Percentiles rank a stretch among this genome's conserved stretches.
Conservation (phyloP, 2,888 invertebrate species). For the Acanthacorydalis orientalis region DNA sequence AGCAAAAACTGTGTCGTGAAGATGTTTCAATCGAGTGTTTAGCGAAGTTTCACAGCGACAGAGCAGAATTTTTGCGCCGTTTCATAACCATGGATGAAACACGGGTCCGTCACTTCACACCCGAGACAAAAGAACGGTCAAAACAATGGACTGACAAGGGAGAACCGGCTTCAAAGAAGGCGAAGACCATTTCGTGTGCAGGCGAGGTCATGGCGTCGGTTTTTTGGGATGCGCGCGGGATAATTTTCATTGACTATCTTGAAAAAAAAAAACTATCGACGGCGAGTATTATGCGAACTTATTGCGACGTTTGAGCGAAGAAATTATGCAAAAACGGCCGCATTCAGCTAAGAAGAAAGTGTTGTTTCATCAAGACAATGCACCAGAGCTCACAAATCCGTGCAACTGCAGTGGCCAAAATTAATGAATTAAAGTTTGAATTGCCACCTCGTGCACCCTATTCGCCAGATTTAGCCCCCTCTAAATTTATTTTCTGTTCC, state of each 20-base stretch:
- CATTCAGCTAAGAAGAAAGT: constrained; percentile 11
- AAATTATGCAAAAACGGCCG: constrained; percentile 9
- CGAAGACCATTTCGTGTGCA: constrained; percentile 9
- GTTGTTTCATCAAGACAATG: constrained; percentile 11
- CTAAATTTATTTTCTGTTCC: constrained; percentile 4
- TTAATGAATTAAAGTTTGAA: constrained; percentile 7
- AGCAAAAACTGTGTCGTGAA: constrained; percentile 9
- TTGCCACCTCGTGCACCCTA: constrained; percentile 8
- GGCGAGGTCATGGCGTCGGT: constrained; percentile 11
- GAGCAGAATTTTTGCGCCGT: constrained; percentile 13
- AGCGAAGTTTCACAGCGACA: constrained; percentile 9
- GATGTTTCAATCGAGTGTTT: constrained; percentile 8
- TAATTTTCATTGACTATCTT: constrained; percentile 9
- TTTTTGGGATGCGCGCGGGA: constrained; percentile 12
- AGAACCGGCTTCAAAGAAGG: constrained; percentile 10
- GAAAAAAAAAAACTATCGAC: constrained; percentile 10
- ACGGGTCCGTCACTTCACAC: constrained; percentile 12
- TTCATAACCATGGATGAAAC: constrained; percentile 16
- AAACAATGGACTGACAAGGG: constrained; percentile 8
- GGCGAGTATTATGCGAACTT: constrained; percentile 8
- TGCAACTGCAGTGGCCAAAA: not conserved
- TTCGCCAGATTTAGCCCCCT: constrained; percentile 10
- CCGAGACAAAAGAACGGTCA: constrained; percentile 11
- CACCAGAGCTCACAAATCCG: constrained; percentile 6
- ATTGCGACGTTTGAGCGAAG: constrained; percentile 5